phyloP scores from a whole-genome alignment of 2,888 invertebrate genomes.

The Trachelus tabidus region DNA sequence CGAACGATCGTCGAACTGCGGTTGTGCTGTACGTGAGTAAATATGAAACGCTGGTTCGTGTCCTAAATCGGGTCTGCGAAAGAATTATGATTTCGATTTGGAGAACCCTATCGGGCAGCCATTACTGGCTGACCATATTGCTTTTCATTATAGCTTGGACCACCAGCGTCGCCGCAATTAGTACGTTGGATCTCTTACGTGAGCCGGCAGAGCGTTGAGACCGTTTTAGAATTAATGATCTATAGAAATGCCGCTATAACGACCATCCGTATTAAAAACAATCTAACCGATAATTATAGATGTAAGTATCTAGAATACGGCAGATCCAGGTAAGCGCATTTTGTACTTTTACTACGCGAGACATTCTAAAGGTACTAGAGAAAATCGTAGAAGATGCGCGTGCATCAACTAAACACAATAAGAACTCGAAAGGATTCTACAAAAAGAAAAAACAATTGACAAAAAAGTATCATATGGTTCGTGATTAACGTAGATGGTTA shows the following conservation, averaged over 20 bases:
- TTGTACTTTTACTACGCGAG: not conserved
- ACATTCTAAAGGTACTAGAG: not conserved
- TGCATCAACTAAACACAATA: not conserved
- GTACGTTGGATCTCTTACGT: constrained; percentile 57
- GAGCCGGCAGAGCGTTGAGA: constrained; percentile 34
- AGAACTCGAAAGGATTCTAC: not conserved
- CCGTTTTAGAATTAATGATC: constrained; percentile 53
- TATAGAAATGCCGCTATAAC: constrained; percentile 49
- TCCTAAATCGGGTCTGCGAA: constrained; percentile 6
- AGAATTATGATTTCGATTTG: constrained; percentile 36
- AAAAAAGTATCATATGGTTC: not conserved
- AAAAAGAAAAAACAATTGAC: not conserved
- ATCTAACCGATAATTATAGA: constrained; percentile 23
- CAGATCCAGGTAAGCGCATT: constrained; percentile 8
- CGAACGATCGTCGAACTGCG: not conserved
- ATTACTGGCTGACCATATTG: constrained; percentile 45
- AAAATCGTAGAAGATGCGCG: not conserved
- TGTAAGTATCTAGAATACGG: constrained; percentile 16
- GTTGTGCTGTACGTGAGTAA: no score
- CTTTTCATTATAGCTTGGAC: constrained; percentile 57
- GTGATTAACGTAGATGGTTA: no score
- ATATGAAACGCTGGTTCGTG: not conserved
- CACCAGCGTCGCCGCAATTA: constrained; percentile 60
- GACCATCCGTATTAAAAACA: constrained; percentile 27
- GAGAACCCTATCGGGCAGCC: constrained; percentile 32